phyloP scores from a whole-genome alignment of 2,888 invertebrate genomes.

The Mesorhabditis belari region DNA sequence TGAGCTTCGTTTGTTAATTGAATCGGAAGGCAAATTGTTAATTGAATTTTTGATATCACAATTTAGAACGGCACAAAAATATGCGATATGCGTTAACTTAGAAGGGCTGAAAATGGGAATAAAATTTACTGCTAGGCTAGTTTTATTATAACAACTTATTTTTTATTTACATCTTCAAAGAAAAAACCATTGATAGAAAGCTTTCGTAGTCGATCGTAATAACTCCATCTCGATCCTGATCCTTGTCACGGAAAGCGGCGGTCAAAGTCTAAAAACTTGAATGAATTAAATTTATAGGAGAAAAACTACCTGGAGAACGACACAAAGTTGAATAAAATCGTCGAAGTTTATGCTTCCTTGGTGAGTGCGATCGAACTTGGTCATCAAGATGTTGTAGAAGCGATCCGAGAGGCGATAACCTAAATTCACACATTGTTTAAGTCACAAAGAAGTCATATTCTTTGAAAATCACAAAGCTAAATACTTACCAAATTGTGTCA shows the following conservation, averaged over 20 bases:
- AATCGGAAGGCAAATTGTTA: too few species aligned
- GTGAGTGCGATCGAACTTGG: conserved; percentile 90
- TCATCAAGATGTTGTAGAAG: conserved; percentile 72
- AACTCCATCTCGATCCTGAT: conserved; percentile 72
- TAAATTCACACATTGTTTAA: conserved; percentile 27
- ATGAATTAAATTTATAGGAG: too few species aligned
- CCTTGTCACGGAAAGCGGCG: conserved; percentile 76
- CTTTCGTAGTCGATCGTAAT: conserved; percentile 77
- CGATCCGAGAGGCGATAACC: conserved; percentile 70
- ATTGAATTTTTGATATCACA: too few species aligned
- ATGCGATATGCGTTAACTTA: too few species aligned
- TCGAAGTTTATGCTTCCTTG: conserved; percentile 85
- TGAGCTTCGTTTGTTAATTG: too few species aligned
- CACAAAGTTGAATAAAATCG: conserved; percentile 88
- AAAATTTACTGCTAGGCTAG: not conserved
- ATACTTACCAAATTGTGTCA: conserved; percentile 67
- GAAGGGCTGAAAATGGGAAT: not conserved
- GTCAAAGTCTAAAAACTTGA: conserved; percentile 51
- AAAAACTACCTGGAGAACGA: conserved; percentile 22
- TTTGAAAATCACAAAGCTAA: not conserved
- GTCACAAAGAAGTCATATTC: not conserved
- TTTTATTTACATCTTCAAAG: conserved; percentile 56
- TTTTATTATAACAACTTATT: not conserved
- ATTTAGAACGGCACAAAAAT: too few species aligned
- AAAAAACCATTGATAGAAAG: conserved; percentile 74